Base-by-base conservation (phyloP, 2,797 vertebrate species). In the Coilia nasus region DNA sequence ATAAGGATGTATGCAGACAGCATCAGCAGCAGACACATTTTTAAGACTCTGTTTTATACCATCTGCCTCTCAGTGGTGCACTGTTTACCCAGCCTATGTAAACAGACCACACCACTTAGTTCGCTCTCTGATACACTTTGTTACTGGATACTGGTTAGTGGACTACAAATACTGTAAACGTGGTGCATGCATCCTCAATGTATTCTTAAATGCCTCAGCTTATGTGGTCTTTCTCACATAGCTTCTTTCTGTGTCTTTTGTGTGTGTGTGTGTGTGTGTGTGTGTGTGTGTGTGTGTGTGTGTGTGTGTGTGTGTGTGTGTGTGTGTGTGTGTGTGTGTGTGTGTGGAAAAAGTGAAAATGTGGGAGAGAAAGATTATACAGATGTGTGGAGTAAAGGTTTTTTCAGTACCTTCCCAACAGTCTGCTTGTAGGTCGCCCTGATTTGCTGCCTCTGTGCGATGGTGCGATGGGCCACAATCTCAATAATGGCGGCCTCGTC, bases 371-470 rank as follows among this genome's bases (percentile, higher is more conserved):
- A 23, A 67, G n/a, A 50, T 11, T 28, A 25, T 11, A 23, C 5
- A 50, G 25, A 11, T 2, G 46, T n/a, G 47, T 50, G 11, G 19
- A 60, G 25, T 28, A 17, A 4, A 6, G 3, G 67, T 2, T 2
- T 78, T 9, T 19, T 78, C 71, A 15, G 71, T 93, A 99, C 98
- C 97, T 98, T 97, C 88, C 98, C 98, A 1, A 98, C 94, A 0
- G 89, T 86, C 71, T 93, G 91, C 89, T 99, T 99, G 84, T 95
- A 99, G 67, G 95, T 91, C 17, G 96, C 96, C 90, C 97, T 96
- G 88, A 99, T 98, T 81, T 96, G 95, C 95, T 99, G 97, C 81
- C 98, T 96, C 81, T 99, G 98, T 87, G 96, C 95, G 0, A 93
- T 89, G 0, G 93, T 97, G n/a, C 98, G 95, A 60, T 93, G 95